Percentiles rank a stretch among this genome's conserved stretches.
Evolutionary conservation across 2,113 vertebrate genomes (phyloP).

Genomic region (Petroica traversi): DNA sequence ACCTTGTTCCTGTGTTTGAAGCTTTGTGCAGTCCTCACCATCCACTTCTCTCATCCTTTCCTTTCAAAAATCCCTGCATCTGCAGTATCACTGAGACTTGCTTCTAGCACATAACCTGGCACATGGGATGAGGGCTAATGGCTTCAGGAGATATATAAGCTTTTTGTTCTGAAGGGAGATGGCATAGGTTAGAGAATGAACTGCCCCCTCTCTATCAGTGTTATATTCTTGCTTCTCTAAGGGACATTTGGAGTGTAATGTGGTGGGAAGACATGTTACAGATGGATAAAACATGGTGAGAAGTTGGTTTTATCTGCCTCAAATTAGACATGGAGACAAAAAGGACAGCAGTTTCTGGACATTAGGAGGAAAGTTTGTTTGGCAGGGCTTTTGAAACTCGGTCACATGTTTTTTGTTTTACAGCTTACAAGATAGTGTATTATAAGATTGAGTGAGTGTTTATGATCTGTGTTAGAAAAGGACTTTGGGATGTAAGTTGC

Average conservation of each 20-base stretch:
- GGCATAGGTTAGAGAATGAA: background rate
- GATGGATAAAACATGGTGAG: background rate
- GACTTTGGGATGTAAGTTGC: background rate
- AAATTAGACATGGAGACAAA: background rate
- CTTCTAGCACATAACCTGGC: background rate
- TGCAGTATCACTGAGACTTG: background rate
- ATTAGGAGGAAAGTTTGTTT: background rate
- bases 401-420: background rate
- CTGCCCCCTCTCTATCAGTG: background rate
- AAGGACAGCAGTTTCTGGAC: slow-evolving; percentile 1
- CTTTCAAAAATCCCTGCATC: background rate
- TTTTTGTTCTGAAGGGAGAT: background rate
- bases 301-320: slow-evolving; percentile 18
- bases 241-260: background rate
- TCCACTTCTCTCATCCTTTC: background rate
- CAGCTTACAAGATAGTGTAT: slow-evolving; percentile 11
- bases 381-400: background rate
- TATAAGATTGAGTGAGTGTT: slow-evolving; percentile 11
- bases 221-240: background rate
- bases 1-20: background rate
- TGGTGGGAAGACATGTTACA: background rate
- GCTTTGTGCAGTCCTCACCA: background rate
- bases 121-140: background rate
- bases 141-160: background rate
- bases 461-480: background rate